Base-by-base conservation (phyloP, 2,888 invertebrate species). In the Pyralis farinalis region DNA sequence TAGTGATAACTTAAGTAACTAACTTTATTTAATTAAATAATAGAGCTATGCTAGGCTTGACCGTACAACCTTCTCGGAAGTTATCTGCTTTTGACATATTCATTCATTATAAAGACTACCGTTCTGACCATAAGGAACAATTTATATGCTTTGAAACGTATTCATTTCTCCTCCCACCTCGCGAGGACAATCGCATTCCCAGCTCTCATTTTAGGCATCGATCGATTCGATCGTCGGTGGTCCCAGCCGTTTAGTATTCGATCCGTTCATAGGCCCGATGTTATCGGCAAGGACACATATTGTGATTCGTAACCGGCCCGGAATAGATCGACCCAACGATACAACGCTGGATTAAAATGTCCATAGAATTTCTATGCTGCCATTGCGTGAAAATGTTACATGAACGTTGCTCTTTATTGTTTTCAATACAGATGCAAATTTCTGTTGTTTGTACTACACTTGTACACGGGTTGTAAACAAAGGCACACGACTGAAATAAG, bases 201-300 rank as follows among this genome's bases (percentile, higher is more conserved):
- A 48, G 43, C 41, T 50, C 45, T 35, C 42, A 40, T 49, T 51
- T 44, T 53, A 62, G 56, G 50, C 51, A 62, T 61, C 64, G 58
- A 71, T 69, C 71, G 66, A 63, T 63, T 61, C 64, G 58, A 71
- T 69, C 71, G 66, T 63, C 63, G 82, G 86, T 86, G 86, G 86
- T 85, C 86, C 68, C 61, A 51, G 52, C 56, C 53, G 63, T 64
- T 87, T 79, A 71, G 72, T 78, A 86, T 85, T 85, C 83, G 63
- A 73, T 73, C 52, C 77, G 67, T 53, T 49, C 67, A 46, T 55
- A 58, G 53, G 46, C 49, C 49, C 58, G 81, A 77, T 83, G 61
- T 56, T 72, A 80, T 76, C 80, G 53, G 55, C 86, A 87, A 87
- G 86, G 87, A 72, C 83, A 74, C 62, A 68, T 64, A 78, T 80